Percentiles rank a stretch among this genome's conserved stretches.
Evolutionary conservation across 2,888 invertebrate genomes (phyloP).

Genomic region (Sinopyrophorus schimmeli): DNA sequence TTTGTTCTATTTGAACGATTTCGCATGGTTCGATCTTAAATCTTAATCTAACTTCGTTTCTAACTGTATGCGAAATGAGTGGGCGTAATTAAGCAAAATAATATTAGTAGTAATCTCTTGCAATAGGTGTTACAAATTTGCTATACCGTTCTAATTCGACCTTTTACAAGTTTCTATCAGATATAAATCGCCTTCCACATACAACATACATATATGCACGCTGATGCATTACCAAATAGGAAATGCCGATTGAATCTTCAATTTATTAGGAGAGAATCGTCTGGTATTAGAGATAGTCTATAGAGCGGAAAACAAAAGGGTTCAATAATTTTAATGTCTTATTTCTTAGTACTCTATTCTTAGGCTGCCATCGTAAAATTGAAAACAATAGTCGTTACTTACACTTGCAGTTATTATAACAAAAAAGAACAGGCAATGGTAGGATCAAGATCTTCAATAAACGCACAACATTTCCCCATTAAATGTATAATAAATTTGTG

Average conservation of each 20-base stretch:
- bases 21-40: no score
- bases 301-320: conserved; percentile 2
- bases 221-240: conserved; percentile 5
- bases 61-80: no score
- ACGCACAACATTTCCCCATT: neutral
- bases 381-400: conserved; percentile 8
- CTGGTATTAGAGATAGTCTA: no score
- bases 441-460: conserved; percentile 5
- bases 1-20: no score
- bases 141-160: no score
- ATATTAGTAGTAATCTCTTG: no score
- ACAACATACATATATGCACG: no score
- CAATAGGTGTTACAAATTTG: no score
- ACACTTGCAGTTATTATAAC: conserved; percentile 4
- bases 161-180: conserved; percentile 4
- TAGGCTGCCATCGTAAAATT: conserved; percentile 7
- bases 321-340: conserved; percentile 11
- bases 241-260: conserved; percentile 9
- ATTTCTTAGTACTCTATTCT: conserved; percentile 9
- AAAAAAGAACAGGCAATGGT: neutral
- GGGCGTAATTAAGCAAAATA: no score
- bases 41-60: no score
- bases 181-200: conserved; percentile 1
- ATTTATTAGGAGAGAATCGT: neutral
- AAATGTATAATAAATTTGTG: neutral